phyloP scores from a whole-genome alignment of 2,888 invertebrate genomes.

The Achlya flavicornis region DNA sequence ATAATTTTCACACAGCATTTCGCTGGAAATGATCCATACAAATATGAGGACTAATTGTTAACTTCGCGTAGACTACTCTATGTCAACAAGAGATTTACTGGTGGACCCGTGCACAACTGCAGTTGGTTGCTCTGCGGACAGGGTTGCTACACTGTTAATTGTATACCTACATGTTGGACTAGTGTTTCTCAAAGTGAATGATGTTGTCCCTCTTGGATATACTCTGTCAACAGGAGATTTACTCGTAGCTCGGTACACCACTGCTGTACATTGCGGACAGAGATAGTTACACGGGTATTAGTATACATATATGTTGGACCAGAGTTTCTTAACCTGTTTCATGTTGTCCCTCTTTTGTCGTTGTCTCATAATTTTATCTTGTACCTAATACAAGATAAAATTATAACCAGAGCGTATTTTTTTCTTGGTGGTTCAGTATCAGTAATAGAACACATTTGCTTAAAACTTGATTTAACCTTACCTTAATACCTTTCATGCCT shows the following conservation, averaged over 20 bases:
- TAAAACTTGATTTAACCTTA: too few species aligned
- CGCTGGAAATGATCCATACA: neutral
- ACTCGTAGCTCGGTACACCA: neutral
- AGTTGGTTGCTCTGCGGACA: neutral
- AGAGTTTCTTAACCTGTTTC: neutral
- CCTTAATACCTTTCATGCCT: too few species aligned
- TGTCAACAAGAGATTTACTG: slow-evolving; percentile 1
- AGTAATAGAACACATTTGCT: too few species aligned
- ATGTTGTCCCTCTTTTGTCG: neutral
- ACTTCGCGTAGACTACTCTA: neutral
- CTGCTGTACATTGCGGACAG: neutral
- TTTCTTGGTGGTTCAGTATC: too few species aligned
- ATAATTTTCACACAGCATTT: neutral
- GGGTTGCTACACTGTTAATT: neutral
- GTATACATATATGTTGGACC: neutral
- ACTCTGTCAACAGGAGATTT: neutral
- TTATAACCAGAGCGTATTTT: too few species aligned
- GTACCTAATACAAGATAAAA: too few species aligned
- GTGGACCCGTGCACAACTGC: neutral
- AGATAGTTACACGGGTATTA: neutral
- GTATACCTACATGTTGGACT: neutral
- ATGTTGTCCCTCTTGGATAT: neutral
- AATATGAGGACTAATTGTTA: neutral
- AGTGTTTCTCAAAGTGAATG: neutral
- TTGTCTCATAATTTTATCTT: too few species aligned